A percentile compares a stretch with the other conserved stretches of the same genome.
Conservation (phyloP, 1,140 invertebrate genomes). For the Macrobrachium rosenbergii region DNA sequence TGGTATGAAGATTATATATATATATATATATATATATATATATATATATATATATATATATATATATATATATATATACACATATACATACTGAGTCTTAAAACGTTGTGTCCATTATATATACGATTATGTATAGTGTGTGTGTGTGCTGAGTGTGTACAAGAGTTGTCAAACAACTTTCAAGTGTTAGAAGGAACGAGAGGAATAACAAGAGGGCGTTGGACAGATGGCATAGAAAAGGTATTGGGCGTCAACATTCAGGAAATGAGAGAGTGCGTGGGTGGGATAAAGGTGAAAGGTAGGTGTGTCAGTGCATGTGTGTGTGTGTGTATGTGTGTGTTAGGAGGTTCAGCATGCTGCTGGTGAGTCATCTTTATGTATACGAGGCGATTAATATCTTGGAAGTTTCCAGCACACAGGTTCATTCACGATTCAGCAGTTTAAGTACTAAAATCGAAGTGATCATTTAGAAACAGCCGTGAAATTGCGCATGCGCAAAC, state of each 20-base stretch:
- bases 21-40: too few species aligned
- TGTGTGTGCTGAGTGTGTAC: conserved; percentile 21
- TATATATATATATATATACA: neutral
- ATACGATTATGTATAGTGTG: conserved; percentile 6
- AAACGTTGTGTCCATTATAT: neutral
- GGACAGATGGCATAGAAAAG: neutral
- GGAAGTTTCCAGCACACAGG: neutral
- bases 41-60: too few species aligned
- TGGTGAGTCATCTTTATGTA: neutral
- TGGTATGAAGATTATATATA: too few species aligned
- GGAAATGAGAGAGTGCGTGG: neutral
- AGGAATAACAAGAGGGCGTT: neutral
- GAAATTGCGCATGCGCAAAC: too few species aligned
- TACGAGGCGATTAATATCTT: neutral
- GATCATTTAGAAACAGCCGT: too few species aligned
- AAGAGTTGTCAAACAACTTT: neutral
- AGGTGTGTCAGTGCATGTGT: neutral
- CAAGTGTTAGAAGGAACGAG: neutral
- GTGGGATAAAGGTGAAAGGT: neutral
- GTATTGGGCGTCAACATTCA: neutral
- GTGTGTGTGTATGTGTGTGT: conserved; percentile 4
- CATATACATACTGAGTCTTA: neutral
- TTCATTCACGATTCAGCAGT: too few species aligned
- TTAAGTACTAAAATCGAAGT: too few species aligned
- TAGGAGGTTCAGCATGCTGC: too few species aligned